Evolutionary conservation across 2,888 invertebrate genomes (phyloP), one percentile per base, ranked within the genome.

Genomic region (Ichneumoninae sp.): DNA sequence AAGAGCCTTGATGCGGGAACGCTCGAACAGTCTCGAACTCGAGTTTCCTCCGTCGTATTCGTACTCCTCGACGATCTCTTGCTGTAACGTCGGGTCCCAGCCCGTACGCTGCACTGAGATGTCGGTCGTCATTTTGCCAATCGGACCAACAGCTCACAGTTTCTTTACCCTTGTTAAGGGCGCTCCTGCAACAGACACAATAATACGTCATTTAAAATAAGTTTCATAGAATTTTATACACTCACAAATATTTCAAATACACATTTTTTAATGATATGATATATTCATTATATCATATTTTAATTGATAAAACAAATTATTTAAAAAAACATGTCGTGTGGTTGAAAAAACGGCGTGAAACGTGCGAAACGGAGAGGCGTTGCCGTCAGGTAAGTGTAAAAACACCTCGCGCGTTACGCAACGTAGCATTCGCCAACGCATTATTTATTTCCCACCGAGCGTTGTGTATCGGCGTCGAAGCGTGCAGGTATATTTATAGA

Each of bases 21-120:
- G 96, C 96, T 99, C 99, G 95, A 99, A 99, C 88, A 99, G 96
- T 94, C 99, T 97, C 91, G 99, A 99, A 91, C 99, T 99, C 91
- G 98, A 99, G 94, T 99, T 99, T 92, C 99, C 99, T 93, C 99
- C 99, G 95, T 99, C 99, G 95, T 99, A 99, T 95, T 99, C 99
- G 95, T 99, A 99, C 94, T 99, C 99, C 94, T 98, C 98, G 94
- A 98, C 97, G 94, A 98, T 97, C 95, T 98, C 98, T 95, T 98
- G 98, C 93, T 98, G 98, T 87, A 96, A 95, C 95, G 97, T 97
- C 92, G 98, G 98, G 95, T 98, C 98, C 98, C 98, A 99, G 87
- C 93, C 93, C 90, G 91, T 90, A 94, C 98, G 97, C 95, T 98
- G 97, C 95, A 98, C 97, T 95, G 98, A 98, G 95, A 98, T 98